A percentile compares a stretch with the other conserved stretches of the same genome.
Conservation (phyloP, 2,113 vertebrate species). For the Mustelus asterias region DNA sequence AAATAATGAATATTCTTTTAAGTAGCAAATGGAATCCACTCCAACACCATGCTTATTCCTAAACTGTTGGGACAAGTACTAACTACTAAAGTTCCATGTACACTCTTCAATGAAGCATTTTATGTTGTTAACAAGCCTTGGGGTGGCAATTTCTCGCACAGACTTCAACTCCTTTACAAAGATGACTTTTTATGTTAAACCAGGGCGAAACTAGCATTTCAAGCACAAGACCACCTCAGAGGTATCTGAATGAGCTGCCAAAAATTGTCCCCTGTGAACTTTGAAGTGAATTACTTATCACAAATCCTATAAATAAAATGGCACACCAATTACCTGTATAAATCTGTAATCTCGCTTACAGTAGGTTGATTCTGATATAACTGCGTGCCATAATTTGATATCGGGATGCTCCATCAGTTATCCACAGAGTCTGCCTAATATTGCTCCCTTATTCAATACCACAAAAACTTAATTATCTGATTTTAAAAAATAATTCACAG, state of each 20-base stretch:
- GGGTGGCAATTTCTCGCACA: not conserved
- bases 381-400: not conserved
- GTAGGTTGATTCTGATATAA: not conserved
- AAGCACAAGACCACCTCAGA: not conserved
- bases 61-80: not conserved
- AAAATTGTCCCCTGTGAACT: not conserved
- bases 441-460: not conserved
- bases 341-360: not conserved
- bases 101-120: not conserved
- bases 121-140: not conserved
- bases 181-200: not conserved
- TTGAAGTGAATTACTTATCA: not conserved
- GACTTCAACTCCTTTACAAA: not conserved
- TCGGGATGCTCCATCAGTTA: too few relatives aligned
- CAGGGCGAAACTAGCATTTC: not conserved
- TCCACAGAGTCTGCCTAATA: not conserved
- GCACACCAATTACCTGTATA: not conserved
- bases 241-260: not conserved
- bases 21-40: not conserved
- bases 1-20: not conserved
- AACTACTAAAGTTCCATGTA: not conserved
- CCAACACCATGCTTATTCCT: not conserved
- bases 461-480: not conserved
- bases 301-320: not conserved
- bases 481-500: not conserved